Conservation (phyloP, 2,888 invertebrate genomes). For the Tachina grossa region DNA sequence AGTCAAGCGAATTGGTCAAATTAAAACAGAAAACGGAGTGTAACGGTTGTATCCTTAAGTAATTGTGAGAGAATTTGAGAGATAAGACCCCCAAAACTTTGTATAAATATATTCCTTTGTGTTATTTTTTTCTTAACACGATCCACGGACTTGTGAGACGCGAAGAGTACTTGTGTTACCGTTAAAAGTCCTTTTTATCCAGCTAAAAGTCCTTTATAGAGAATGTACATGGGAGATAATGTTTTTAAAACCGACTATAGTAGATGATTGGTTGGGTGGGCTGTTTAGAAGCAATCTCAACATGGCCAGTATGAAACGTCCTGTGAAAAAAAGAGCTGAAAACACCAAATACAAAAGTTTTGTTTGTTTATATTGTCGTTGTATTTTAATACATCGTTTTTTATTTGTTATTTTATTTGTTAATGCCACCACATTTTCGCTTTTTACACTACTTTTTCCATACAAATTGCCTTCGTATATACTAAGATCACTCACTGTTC, state of each 20-base stretch:
- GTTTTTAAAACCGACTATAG: slow-evolving; percentile 62
- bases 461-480: slow-evolving; percentile 79
- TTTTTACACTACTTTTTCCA: slow-evolving; percentile 79
- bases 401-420: slow-evolving; percentile 65
- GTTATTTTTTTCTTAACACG: slow-evolving; percentile 53
- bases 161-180: slow-evolving; percentile 74
- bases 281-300: slow-evolving; percentile 70
- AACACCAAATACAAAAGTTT: slow-evolving; percentile 81
- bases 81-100: slow-evolving; percentile 77
- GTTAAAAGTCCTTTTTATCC: slow-evolving; percentile 69
- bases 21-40: slow-evolving; percentile 42
- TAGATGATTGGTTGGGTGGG: slow-evolving; percentile 64
- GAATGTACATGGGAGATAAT: slow-evolving; percentile 63
- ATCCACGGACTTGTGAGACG: slow-evolving; percentile 72
- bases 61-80: slow-evolving; percentile 46
- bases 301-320: slow-evolving; percentile 75
- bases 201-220: slow-evolving; percentile 62
- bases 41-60: slow-evolving; percentile 52
- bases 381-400: slow-evolving; percentile 62
- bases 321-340: slow-evolving; percentile 81
- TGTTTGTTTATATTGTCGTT: slow-evolving; percentile 76
- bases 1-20: slow-evolving; percentile 59
- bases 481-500: slow-evolving; percentile 62
- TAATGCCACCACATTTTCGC: slow-evolving; percentile 75
- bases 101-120: slow-evolving; percentile 82